Evolutionary conservation across 2,888 invertebrate genomes (phyloP).

Genomic region (Nomada ferruginata): DNA sequence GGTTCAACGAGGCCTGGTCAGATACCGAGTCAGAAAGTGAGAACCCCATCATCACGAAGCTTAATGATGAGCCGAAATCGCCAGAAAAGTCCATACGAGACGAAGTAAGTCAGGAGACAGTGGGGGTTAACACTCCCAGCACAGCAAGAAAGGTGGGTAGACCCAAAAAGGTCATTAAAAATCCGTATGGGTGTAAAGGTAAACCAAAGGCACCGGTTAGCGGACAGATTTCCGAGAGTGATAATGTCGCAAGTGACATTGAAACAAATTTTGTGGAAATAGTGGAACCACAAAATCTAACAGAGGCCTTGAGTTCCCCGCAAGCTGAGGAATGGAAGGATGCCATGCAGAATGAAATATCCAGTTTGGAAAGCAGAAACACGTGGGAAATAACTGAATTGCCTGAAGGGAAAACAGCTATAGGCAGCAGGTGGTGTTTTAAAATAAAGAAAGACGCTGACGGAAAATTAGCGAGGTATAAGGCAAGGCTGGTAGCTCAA

Average conservation of each 20-base stretch:
- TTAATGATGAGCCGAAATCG: neutral
- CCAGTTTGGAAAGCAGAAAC: neutral
- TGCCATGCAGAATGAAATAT: neutral
- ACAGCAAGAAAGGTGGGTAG: neutral
- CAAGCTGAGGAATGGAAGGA: neutral
- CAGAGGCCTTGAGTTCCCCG: slow-evolving; percentile 1
- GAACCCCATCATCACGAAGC: neutral
- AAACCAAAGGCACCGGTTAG: neutral
- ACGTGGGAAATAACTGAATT: neutral
- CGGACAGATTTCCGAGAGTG: neutral
- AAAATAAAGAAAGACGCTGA: neutral
- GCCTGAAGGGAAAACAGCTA: neutral
- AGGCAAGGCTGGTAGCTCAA: slow-evolving; percentile 15
- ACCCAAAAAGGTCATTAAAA: neutral
- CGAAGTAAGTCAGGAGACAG: neutral
- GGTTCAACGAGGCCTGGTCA: neutral
- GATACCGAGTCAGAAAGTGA: neutral
- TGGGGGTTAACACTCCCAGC: neutral
- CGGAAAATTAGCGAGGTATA: slow-evolving; percentile 8
- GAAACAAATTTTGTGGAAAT: slow-evolving; percentile 8
- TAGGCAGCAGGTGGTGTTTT: neutral
- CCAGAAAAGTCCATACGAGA: neutral
- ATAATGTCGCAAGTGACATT: neutral
- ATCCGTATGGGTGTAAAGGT: slow-evolving; percentile 4
- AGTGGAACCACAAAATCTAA: neutral